These are phyloP conservation scores for Dryas iulia DNA, from an alignment of 1,140 invertebrate genomes.

Conservation along the genomic window DNA sequence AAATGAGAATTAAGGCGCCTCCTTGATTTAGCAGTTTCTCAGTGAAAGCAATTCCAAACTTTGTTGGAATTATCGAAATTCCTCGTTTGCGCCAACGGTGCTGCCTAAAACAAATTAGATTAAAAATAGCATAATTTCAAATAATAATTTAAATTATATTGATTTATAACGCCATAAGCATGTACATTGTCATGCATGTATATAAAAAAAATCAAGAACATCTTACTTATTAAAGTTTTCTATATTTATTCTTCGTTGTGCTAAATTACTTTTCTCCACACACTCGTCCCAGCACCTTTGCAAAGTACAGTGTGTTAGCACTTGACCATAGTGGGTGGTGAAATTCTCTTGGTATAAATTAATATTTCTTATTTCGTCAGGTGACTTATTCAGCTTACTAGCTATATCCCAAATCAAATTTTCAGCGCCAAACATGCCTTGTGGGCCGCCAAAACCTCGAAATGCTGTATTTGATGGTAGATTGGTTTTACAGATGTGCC, in stretches of 20 bases:
- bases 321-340: conserved; percentile 89
- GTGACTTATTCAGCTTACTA: conserved; percentile 83
- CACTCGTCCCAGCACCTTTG: conserved; percentile 92
- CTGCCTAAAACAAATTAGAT: conserved; percentile 78
- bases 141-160: no score
- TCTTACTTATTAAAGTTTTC: conserved; percentile 87
- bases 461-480: conserved; percentile 95
- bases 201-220: background rate
- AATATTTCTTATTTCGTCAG: conserved; percentile 77
- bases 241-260: conserved; percentile 82
- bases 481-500: conserved; percentile 91
- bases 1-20: conserved; percentile 94
- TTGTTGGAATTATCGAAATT: conserved; percentile 92
- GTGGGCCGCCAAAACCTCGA: conserved; percentile 93
- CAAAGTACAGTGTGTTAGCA: conserved; percentile 88
- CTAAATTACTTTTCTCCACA: conserved; percentile 84
- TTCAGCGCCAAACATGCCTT: conserved; percentile 93
- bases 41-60: conserved; percentile 94
- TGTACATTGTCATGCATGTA: no score
- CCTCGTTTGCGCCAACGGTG: conserved; percentile 95
- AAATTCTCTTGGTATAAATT: conserved; percentile 93
- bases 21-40: conserved; percentile 91
- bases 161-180: no score
- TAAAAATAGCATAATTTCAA: no score
- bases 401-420: conserved; percentile 89